phyloP scores from a whole-genome alignment of 2,113 vertebrate genomes.

The Corythoichthys intestinalis region DNA sequence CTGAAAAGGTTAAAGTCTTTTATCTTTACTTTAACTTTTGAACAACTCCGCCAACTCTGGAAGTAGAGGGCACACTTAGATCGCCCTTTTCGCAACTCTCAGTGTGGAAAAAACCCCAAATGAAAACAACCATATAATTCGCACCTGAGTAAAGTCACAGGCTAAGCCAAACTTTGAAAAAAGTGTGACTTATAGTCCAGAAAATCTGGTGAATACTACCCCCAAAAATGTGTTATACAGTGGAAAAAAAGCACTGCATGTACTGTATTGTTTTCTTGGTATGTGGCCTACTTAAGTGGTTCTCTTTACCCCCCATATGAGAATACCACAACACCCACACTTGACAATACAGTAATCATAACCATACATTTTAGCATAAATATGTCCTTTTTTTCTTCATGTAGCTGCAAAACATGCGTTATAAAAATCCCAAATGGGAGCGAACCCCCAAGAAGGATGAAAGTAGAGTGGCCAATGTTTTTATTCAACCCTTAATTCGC shows the following conservation, averaged over 20 bases:
- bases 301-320: not conserved
- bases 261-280: not conserved
- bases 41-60: too few relatives aligned
- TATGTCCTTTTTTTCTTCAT: not conserved
- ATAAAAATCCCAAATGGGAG: slow-evolving; percentile 8
- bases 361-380: not conserved
- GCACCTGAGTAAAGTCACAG: too few relatives aligned
- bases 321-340: not conserved
- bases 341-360: not conserved
- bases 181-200: not conserved
- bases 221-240: not conserved
- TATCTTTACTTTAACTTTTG: too few relatives aligned
- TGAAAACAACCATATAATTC: too few relatives aligned
- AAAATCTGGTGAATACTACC: not conserved
- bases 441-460: not conserved
- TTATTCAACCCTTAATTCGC: slow-evolving; percentile 19
- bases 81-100: too few relatives aligned
- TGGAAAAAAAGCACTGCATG: not conserved
- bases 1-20: too few relatives aligned
- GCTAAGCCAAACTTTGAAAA: too few relatives aligned
- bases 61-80: too few relatives aligned
- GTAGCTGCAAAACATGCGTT: not conserved
- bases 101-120: too few relatives aligned
- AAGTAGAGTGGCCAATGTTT: slow-evolving; percentile 23
- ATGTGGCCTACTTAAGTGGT: not conserved